phyloP scores from a whole-genome alignment of 2,797 vertebrate genomes.

The Poeciliopsis gracilis region DNA sequence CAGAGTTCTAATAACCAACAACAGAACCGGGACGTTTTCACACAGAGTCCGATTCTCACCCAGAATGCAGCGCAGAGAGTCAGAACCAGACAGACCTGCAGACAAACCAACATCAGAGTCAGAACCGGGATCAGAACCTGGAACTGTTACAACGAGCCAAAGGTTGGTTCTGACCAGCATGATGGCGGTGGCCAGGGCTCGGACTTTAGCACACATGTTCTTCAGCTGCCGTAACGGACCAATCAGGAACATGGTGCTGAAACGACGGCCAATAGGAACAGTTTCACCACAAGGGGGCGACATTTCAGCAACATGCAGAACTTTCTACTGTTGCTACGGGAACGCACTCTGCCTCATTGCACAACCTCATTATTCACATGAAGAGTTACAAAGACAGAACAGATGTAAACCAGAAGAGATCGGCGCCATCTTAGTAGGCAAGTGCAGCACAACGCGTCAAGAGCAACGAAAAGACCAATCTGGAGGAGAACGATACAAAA shows the following conservation, averaged over 20 bases:
- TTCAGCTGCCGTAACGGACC: constrained; percentile 89
- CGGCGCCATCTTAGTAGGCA: too few relatives aligned
- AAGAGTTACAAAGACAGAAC: too few relatives aligned
- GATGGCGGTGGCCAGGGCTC: constrained; percentile 85
- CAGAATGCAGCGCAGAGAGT: constrained; percentile 91
- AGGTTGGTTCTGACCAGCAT: constrained; percentile 85
- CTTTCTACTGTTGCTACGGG: too few relatives aligned
- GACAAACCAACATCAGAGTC: constrained; percentile 29
- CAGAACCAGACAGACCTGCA: constrained; percentile 84
- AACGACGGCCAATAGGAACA: background rate
- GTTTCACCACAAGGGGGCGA: background rate
- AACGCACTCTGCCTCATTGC: too few relatives aligned
- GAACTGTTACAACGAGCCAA: background rate
- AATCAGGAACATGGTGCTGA: constrained; percentile 90
- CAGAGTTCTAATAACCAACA: background rate
- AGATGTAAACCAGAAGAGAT: too few relatives aligned
- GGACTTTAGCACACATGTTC: constrained; percentile 89
- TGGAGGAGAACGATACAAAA: too few relatives aligned
- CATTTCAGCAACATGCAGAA: background rate
- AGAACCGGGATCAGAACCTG: background rate
- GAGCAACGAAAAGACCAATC: too few relatives aligned
- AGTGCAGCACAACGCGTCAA: too few relatives aligned
- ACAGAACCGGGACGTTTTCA: background rate
- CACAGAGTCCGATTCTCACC: constrained; percentile 76
- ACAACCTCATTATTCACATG: too few relatives aligned